Evolutionary conservation across 2,797 vertebrate species (phyloP), one percentile per base, ranked within the genome.

Genomic region (Falco naumanni): DNA sequence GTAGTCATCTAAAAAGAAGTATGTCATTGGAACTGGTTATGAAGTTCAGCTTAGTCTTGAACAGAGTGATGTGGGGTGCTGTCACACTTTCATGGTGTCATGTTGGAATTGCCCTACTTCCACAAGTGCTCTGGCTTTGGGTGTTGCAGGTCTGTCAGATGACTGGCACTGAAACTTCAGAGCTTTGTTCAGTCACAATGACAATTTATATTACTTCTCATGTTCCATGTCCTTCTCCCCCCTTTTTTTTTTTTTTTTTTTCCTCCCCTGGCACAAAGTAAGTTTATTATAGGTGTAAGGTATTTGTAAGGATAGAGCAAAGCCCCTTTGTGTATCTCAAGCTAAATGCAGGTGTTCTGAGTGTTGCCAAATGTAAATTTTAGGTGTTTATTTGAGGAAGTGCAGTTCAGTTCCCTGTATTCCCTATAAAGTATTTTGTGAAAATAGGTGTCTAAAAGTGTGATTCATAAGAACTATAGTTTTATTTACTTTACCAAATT

Each of bases 231-330:
- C 28, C 31, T 6, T 11, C 37, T 39, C 37, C 37, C 37, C 37
- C 5, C 11, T 37, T 37, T 54, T 72, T 64, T 9, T 53, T 21
- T 54, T 37, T 48, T 50, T 81, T 82, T 63, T 18, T 41, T 41
- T 41, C 12, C 6, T 6, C 14, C 41, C 45, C 17, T 50, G 4
- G 4, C 59, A 29, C 0, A 0, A 87, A 84, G 18, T n/a, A 48
- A 20, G 28, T 56, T 69, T 83, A 5, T 65, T 82, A 9, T 2
- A 31, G 4, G 11, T 74, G 13, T 17, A 61, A 57, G 39, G 66
- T 48, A 14, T 15, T 45, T 45, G 22, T 53, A 64, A 82, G 20
- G 25, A 22, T 82, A 56, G 26, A 86, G 11, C 16, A 45, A 76
- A 87, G 33, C 10, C 33, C 24, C 29, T 25, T 57, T 72, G n/a